Evolutionary conservation across 2,888 invertebrate species (phyloP).

Genomic region (Amaurobius ferox): DNA sequence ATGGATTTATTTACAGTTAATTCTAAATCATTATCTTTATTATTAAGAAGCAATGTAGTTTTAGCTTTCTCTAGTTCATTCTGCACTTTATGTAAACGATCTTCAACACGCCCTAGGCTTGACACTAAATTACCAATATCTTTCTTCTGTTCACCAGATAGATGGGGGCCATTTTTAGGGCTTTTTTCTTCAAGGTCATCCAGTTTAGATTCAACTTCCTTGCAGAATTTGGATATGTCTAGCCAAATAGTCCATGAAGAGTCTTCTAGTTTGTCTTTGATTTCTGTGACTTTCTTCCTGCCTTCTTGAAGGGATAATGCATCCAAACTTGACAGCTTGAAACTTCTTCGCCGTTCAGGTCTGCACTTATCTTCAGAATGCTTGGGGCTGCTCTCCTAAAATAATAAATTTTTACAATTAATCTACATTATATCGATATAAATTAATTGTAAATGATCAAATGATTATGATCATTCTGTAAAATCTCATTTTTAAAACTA

Average conservation of each 20-base stretch:
- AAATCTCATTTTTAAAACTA: too few relatives aligned
- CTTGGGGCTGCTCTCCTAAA: conserved; percentile 26
- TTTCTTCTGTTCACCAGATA: conserved; percentile 49
- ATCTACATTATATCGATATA: too few relatives aligned
- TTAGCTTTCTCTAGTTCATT: conserved; percentile 67
- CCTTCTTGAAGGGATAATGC: conserved; percentile 31
- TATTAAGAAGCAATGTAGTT: conserved; percentile 27
- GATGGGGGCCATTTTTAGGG: conserved; percentile 20
- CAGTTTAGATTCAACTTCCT: conserved; percentile 86
- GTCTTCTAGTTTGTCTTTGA: conserved; percentile 67
- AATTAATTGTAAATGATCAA: too few relatives aligned
- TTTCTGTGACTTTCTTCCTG: conserved; percentile 53
- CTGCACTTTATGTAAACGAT: conserved; percentile 59
- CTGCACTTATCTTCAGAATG: conserved; percentile 23
- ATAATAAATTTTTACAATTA: too few relatives aligned
- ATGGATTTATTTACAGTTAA: conserved; percentile 26
- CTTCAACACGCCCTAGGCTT: conserved; percentile 47
- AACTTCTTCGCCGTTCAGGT: conserved; percentile 38
- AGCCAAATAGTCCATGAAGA: conserved; percentile 62
- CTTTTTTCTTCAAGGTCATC: conserved; percentile 68
- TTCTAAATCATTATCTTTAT: conserved; percentile 42
- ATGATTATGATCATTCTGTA: too few relatives aligned
- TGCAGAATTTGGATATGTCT: conserved; percentile 77
- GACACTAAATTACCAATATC: conserved; percentile 42
- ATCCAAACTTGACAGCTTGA: conserved; percentile 41